Evolutionary conservation across 2,888 invertebrate species (phyloP), one percentile per base, ranked within the genome.

Genomic region (Actias luna): DNA sequence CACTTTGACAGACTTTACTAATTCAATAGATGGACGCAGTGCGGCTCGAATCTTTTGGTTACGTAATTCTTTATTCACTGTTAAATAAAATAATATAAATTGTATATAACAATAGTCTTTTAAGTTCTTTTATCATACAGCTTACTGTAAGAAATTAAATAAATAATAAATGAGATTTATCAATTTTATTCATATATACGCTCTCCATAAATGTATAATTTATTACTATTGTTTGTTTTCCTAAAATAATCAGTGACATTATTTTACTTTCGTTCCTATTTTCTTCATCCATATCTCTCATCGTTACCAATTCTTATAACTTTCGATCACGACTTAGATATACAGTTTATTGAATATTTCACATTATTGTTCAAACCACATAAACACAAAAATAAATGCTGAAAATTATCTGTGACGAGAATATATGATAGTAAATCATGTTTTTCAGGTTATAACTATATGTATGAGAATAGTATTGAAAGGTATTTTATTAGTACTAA

Each of bases 1-100:
- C 89, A 91, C 91, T 91, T 90, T 91, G 91, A 90, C 91, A 91
- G 91, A 89, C 88, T 91, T 91, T 87, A 89, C 90, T 91, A 90
- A 92, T 92, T 90, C 90, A 90, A 91, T 90, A 88, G 89, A 90
- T 88, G 90, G 89, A 88, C 89, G 86, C 79, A 79, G 82, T 79
- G 82, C 70, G 78, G 72, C 76, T 76, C 68, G 76, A 75, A 78
- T 85, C 80, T 82, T 82, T 60, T 59, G 42, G 63, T 63, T 59
- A 61, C 31, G 42, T 62, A 58, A 62, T 22, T 42, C 55, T 31
- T 62, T 58, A 42, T 18, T 42, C 14, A 42, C 22, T 16, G 16
- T 50, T 31, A 31, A 5, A 58, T 10, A 42, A 55, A 55, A 55
- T 29, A 8, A 14, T 59, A 4, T 18, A 16, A 7, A 46, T 29